phyloP scores from a whole-genome alignment of 2,888 invertebrate species.

The Cheilosia grossa region DNA sequence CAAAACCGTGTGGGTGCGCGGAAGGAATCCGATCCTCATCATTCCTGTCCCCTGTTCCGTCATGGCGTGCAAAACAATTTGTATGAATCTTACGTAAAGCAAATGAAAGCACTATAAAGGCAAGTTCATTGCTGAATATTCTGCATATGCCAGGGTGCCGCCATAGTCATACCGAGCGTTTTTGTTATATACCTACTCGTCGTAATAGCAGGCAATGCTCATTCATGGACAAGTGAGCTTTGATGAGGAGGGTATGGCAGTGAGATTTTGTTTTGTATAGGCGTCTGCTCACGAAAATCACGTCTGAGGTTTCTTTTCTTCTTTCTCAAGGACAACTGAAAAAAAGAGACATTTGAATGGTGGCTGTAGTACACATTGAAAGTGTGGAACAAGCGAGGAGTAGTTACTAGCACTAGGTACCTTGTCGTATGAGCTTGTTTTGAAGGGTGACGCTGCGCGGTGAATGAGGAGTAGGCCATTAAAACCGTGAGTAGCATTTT shows the following conservation, averaged over 20 bases:
- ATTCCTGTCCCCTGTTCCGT: conserved; percentile 7
- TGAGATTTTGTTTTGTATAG: conserved; percentile 12
- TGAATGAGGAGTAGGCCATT: conserved; percentile 42
- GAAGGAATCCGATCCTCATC: conserved; percentile 33
- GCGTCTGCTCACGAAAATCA: conserved; percentile 40
- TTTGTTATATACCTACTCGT: not conserved
- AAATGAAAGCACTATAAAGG: conserved; percentile 46
- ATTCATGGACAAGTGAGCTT: conserved; percentile 43
- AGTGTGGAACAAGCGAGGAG: not conserved
- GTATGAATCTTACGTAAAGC: conserved; percentile 49
- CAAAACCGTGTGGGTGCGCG: conserved; percentile 46
- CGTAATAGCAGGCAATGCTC: conserved; percentile 35
- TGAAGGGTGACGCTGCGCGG: not conserved
- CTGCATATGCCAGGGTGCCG: conserved; percentile 35
- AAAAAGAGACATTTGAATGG: conserved; percentile 38
- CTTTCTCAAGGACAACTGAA: conserved; percentile 23
- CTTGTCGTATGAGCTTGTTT: not conserved
- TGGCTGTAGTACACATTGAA: conserved; percentile 13
- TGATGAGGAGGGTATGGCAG: not conserved
- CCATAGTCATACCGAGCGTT: conserved; percentile 11
- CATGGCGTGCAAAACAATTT: conserved; percentile 42
- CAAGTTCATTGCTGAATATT: conserved; percentile 28
- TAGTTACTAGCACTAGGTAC: not conserved
- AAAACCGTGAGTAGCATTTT: conserved; percentile 57
- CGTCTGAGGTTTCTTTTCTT: conserved; percentile 32